These are phyloP conservation scores for Pasiphila rectangulata DNA, from an alignment of 2,888 invertebrate species.

Conservation along the genomic window DNA sequence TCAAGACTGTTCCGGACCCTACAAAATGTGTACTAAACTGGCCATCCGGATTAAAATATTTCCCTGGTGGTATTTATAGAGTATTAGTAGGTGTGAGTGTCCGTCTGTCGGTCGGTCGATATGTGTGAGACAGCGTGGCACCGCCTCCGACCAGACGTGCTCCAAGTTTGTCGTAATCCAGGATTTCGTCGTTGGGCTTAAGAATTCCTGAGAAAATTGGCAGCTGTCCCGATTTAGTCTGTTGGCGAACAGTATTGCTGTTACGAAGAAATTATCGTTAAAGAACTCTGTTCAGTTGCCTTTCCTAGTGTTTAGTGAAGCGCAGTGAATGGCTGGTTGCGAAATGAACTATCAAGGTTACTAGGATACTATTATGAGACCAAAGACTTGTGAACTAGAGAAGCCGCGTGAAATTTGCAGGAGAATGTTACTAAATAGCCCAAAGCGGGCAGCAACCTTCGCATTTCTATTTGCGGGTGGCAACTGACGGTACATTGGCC, in stretches of 20 bases:
- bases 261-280: slow-evolving; percentile 8
- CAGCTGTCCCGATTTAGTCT: slow-evolving; percentile 28
- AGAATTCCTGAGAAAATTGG: slow-evolving; percentile 41
- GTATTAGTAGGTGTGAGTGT: slow-evolving; percentile 73
- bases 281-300: slow-evolving; percentile 17
- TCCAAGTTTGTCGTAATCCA: slow-evolving; percentile 65
- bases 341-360: slow-evolving; percentile 35
- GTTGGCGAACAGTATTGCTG: slow-evolving; percentile 19
- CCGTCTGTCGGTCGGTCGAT: slow-evolving; percentile 66
- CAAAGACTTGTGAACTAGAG: slow-evolving; percentile 26
- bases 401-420: slow-evolving; percentile 43
- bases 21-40: slow-evolving; percentile 75
- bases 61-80: slow-evolving; percentile 75
- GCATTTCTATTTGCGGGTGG: slow-evolving; percentile 68
- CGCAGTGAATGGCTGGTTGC: slow-evolving; percentile 20
- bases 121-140: slow-evolving; percentile 79
- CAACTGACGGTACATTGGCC: slow-evolving; percentile 70
- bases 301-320: slow-evolving; percentile 14
- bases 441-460: slow-evolving; percentile 70
- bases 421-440: slow-evolving; percentile 55
- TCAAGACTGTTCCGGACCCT: slow-evolving; percentile 58
- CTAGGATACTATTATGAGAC: slow-evolving; percentile 31
- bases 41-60: slow-evolving; percentile 79
- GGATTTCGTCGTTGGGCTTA: slow-evolving; percentile 62
- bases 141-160: slow-evolving; percentile 69